Conservation (phyloP, 2,888 invertebrate species). For the Athetis lepigone region DNA sequence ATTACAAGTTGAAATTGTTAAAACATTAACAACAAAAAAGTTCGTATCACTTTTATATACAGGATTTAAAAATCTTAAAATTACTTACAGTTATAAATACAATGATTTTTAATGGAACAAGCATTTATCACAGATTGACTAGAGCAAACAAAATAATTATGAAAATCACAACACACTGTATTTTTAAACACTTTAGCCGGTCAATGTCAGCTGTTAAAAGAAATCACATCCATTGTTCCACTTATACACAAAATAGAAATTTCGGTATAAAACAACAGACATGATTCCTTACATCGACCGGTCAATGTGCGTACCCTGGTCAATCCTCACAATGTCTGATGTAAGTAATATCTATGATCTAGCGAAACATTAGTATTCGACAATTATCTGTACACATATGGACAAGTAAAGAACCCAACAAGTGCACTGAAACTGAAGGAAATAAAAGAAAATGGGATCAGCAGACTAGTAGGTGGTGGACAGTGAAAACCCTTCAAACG, state of each 20-base stretch:
- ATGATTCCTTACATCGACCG: constrained; percentile 9
- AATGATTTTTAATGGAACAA: constrained; percentile 43
- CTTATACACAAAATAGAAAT: constrained; percentile 10
- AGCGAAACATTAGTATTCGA: constrained; percentile 45
- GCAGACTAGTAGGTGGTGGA: constrained; percentile 50
- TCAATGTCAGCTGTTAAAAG: constrained; percentile 1
- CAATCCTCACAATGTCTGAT: constrained; percentile 75
- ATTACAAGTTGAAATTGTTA: constrained; percentile 47
- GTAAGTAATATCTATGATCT: constrained; percentile 50
- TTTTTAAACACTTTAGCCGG: background rate
- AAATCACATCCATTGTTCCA: constrained; percentile 12
- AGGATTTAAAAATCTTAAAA: constrained; percentile 45
- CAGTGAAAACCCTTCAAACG: too few species aligned
- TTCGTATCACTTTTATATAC: constrained; percentile 33
- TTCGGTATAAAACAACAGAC: constrained; percentile 11
- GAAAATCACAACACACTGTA: background rate
- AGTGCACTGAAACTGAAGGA: constrained; percentile 68
- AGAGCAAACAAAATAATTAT: too few species aligned
- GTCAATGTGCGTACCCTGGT: constrained; percentile 63
- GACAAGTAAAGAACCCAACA: constrained; percentile 77
- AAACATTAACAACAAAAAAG: constrained; percentile 44
- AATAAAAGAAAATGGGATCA: constrained; percentile 63
- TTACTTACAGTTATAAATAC: constrained; percentile 48
- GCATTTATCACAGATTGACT: constrained; percentile 67
- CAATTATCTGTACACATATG: constrained; percentile 61